phyloP scores from a whole-genome alignment of 2,113 vertebrate genomes.

The Lepidothrix coronata region DNA sequence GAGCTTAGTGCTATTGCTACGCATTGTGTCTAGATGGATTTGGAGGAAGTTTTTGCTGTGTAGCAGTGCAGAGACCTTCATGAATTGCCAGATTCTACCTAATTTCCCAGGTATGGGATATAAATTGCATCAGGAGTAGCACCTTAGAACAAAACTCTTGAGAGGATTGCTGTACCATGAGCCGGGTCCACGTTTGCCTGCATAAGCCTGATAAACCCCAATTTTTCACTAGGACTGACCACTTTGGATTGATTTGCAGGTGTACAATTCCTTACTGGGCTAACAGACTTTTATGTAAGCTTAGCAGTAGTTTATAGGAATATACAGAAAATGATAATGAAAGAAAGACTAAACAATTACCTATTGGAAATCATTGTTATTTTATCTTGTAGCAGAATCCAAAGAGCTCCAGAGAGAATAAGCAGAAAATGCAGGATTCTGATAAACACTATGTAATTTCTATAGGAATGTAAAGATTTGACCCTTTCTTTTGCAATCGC shows the following conservation, averaged over 20 bases:
- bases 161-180: background rate
- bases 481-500: background rate
- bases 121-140: background rate
- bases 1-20: rapidly evolving
- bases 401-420: background rate
- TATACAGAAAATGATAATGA: background rate
- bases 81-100: background rate
- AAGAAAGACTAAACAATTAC: background rate
- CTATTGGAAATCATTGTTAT: background rate
- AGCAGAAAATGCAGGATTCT: background rate
- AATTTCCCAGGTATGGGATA: background rate
- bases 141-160: background rate
- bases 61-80: background rate
- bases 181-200: background rate
- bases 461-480: background rate
- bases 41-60: background rate
- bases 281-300: background rate
- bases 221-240: background rate
- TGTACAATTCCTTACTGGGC: background rate
- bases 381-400: background rate
- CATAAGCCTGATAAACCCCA: background rate
- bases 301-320: background rate
- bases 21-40: background rate
- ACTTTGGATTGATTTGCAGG: background rate
- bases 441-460: background rate